Percentiles rank a stretch among this genome's conserved stretches.
Conservation (phyloP, 2,797 vertebrate genomes). For the Monodelphis domestica region DNA sequence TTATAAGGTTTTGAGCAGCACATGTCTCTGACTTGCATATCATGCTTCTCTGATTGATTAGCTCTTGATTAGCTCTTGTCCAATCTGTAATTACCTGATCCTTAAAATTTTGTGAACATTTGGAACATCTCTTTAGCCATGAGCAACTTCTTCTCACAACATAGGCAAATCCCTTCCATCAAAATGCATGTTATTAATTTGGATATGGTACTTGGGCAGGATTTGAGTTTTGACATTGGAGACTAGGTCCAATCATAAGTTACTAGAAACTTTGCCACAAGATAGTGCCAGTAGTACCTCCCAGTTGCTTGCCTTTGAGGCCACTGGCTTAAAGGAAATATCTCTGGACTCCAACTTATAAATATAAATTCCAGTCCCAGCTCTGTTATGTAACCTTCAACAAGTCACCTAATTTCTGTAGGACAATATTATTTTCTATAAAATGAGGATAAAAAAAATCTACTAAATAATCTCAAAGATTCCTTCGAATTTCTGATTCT, state of each 20-base stretch:
- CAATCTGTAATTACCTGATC: neutral
- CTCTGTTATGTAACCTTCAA: neutral
- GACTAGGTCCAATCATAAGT: neutral
- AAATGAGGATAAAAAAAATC: too few relatives aligned
- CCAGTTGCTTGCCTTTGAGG: neutral
- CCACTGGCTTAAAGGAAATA: neutral
- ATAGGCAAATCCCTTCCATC: neutral
- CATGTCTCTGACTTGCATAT: neutral
- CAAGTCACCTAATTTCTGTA: neutral
- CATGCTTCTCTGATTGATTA: neutral
- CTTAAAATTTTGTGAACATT: neutral
- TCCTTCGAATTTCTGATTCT: neutral
- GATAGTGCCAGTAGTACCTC: neutral
- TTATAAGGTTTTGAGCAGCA: neutral
- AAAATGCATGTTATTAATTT: neutral
- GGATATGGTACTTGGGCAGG: too few relatives aligned
- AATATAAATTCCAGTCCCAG: neutral
- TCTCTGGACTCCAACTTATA: neutral
- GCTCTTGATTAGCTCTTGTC: neutral
- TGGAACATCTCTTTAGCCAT: neutral
- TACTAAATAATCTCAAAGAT: neutral
- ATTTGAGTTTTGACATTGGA: neutral
- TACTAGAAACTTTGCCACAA: neutral
- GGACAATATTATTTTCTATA: neutral
- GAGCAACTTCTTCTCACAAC: neutral